Conservation (phyloP, 2,888 invertebrate species). For the Galerucella nymphaeae region DNA sequence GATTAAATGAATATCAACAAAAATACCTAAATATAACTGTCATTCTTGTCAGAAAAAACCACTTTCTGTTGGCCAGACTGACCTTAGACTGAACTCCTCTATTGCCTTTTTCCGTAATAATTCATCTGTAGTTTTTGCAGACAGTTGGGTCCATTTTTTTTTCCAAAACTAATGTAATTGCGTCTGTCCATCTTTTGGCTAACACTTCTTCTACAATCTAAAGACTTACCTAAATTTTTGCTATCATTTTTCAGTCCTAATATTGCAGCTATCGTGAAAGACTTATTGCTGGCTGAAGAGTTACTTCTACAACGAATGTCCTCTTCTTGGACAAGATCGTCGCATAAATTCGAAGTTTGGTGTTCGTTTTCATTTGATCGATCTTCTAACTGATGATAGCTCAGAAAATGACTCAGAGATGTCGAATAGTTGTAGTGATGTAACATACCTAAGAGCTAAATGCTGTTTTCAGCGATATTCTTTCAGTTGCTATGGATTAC, state of each 20-base stretch:
- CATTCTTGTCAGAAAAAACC: no score
- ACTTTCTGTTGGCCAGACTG: no score
- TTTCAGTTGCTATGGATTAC: not conserved
- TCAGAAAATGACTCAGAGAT: conserved; percentile 61
- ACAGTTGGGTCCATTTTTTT: no score
- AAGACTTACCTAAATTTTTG: conserved; percentile 47
- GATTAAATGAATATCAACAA: no score
- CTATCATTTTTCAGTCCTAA: conserved; percentile 72
- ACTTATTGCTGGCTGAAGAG: conserved; percentile 63
- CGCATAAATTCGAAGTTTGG: conserved; percentile 55
- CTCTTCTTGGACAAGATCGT: conserved; percentile 57
- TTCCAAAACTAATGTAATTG: no score
- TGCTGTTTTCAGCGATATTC: not conserved
- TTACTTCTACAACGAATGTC: conserved; percentile 58
- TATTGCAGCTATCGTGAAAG: conserved; percentile 90
- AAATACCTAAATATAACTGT: no score
- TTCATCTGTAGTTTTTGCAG: no score
- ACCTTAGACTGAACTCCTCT: no score
- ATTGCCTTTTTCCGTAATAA: no score
- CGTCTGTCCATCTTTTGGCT: not conserved
- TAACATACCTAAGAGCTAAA: conserved; percentile 53
- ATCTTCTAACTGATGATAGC: conserved; percentile 61
- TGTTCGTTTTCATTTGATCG: conserved; percentile 58
- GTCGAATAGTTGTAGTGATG: conserved; percentile 64
- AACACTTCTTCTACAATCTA: not conserved